phyloP scores from a whole-genome alignment of 2,113 vertebrate species.

The Osmerus mordax region DNA sequence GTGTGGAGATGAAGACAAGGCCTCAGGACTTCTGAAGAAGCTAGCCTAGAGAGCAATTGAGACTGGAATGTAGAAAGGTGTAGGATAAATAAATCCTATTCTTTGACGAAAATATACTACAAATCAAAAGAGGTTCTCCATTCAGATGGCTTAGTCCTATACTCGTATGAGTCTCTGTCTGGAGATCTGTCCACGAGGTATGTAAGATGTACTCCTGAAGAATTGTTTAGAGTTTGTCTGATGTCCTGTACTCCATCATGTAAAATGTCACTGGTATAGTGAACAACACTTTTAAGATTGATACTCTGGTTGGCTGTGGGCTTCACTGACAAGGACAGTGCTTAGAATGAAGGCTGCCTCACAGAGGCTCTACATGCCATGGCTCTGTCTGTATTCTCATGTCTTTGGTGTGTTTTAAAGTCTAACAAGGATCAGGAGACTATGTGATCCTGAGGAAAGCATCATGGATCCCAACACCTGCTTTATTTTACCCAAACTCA shows the following conservation, averaged over 20 bases:
- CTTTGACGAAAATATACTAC: no score
- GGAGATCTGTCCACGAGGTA: not conserved
- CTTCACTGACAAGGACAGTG: no score
- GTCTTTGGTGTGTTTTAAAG: not conserved
- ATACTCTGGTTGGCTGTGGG: no score
- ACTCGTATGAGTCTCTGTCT: constrained; percentile 9
- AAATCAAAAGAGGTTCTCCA: not conserved
- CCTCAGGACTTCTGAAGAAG: constrained; percentile 43
- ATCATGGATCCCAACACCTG: not conserved
- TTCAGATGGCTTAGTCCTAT: not conserved
- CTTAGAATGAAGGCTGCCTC: no score
- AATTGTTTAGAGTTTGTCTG: no score
- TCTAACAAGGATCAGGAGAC: not conserved
- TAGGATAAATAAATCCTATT: no score
- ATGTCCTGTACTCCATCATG: not conserved
- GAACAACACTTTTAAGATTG: not conserved
- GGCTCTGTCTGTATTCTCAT: no score
- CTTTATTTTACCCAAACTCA: not conserved
- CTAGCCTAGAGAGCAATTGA: no score
- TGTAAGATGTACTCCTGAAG: no score
- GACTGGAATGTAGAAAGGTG: no score
- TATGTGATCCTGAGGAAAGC: not conserved
- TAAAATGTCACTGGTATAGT: not conserved
- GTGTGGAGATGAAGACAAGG: constrained; percentile 74
- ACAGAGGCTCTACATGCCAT: no score